phyloP scores from a whole-genome alignment of 2,888 invertebrate genomes.

The Caenorhabditis sp. region DNA sequence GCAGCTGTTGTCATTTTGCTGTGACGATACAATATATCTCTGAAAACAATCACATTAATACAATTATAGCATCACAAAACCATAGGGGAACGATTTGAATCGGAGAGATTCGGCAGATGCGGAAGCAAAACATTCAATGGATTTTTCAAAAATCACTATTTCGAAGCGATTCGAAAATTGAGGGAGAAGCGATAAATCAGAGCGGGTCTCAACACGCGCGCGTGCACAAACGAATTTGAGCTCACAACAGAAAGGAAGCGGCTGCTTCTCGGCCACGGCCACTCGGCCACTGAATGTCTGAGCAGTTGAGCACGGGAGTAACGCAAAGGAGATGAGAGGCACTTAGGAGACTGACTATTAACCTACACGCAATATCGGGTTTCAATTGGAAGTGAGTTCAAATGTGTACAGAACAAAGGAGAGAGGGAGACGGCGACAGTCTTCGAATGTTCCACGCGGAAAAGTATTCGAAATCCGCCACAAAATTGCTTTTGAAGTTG shows the following conservation, averaged over 20 bases:
- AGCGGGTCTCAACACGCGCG: slow-evolving; percentile 5
- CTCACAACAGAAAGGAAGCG: background rate
- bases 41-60: too few relatives aligned
- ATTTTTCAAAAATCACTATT: too few relatives aligned
- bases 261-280: slow-evolving; percentile 4
- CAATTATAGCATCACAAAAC: too few relatives aligned
- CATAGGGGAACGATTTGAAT: too few relatives aligned
- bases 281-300: background rate
- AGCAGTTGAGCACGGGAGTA: background rate
- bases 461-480: background rate
- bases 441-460: too few relatives aligned
- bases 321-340: background rate
- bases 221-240: background rate
- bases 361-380: too few relatives aligned
- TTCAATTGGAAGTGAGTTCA: too few relatives aligned
- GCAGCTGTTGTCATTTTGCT: slow-evolving; percentile 37
- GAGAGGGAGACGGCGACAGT: too few relatives aligned
- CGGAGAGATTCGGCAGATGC: too few relatives aligned
- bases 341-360: too few relatives aligned
- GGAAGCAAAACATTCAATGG: too few relatives aligned
- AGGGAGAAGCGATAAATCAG: slow-evolving; percentile 9
- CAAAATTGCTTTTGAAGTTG: background rate
- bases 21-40: slow-evolving; percentile 12
- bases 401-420: too few relatives aligned
- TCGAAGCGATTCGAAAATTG: background rate